These are phyloP conservation scores for Himantopus leucocephalus DNA, from an alignment of 2,113 vertebrate species.

Conservation along the genomic window DNA sequence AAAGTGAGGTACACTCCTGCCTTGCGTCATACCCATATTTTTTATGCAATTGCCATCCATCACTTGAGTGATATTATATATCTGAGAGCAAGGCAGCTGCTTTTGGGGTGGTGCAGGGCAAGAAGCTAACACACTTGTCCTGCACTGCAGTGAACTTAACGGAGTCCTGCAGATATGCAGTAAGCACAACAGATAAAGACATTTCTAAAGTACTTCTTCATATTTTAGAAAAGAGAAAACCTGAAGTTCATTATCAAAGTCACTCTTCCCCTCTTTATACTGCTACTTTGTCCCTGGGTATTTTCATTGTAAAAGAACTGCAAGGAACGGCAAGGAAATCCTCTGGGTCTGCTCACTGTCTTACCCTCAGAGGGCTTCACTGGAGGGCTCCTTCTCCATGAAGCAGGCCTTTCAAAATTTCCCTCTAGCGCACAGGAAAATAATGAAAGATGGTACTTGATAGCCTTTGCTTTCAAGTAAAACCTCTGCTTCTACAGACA, in stretches of 20 bases:
- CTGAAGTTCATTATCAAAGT: background rate
- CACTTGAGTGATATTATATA: background rate
- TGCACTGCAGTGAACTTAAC: background rate
- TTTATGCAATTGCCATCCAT: background rate
- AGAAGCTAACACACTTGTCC: background rate
- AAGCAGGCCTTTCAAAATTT: background rate
- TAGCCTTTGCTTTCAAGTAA: background rate
- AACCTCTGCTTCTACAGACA: background rate
- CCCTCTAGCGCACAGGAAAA: background rate
- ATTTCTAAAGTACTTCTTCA: background rate
- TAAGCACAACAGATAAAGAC: background rate
- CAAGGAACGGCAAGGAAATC: background rate
- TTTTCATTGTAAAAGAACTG: background rate
- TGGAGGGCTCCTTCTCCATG: background rate
- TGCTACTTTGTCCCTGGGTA: background rate
- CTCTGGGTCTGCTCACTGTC: background rate
- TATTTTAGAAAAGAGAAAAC: background rate
- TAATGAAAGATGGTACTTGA: rapidly evolving
- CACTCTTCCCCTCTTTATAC: background rate
- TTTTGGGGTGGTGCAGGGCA: background rate
- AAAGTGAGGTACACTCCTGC: background rate
- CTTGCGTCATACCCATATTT: background rate
- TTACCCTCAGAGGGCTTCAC: background rate
- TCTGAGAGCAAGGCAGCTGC: background rate
- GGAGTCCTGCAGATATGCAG: background rate